Conservation (phyloP, 2,797 vertebrate species). For the Silurus aristotelis region DNA sequence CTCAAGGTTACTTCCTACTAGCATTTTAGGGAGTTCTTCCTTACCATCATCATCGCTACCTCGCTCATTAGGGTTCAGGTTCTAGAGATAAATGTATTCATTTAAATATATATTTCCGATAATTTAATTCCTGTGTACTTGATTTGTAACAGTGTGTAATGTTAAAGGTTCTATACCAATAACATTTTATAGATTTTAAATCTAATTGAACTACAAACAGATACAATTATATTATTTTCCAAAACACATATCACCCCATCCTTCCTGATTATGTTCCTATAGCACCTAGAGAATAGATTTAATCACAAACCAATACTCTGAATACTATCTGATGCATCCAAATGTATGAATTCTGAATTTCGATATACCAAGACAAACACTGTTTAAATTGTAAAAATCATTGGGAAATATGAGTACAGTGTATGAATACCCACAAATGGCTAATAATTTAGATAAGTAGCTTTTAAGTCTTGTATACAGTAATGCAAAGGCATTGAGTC, state of each 20-base stretch:
- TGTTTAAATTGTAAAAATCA: not conserved
- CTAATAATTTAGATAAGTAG: not conserved
- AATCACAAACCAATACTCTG: not conserved
- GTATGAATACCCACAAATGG: not conserved
- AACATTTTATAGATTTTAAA: too few species aligned
- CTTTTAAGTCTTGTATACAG: not conserved
- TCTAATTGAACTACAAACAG: not conserved
- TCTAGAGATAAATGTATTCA: too few species aligned
- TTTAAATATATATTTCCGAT: too few species aligned
- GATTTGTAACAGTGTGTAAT: too few species aligned
- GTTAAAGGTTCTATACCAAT: too few species aligned
- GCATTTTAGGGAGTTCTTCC: too few species aligned
- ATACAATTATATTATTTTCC: not conserved
- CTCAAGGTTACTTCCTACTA: too few species aligned
- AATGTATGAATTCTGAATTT: not conserved
- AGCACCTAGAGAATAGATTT: too few species aligned
- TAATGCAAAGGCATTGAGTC: not conserved
- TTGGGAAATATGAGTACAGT: not conserved
- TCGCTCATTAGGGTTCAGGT: too few species aligned
- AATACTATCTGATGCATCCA: too few species aligned
- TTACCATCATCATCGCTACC: too few species aligned
- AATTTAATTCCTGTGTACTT: too few species aligned
- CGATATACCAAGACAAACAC: not conserved
- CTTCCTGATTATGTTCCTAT: not conserved
- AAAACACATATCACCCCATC: not conserved